Percentiles rank a stretch among this genome's conserved stretches.
phyloP scores from a whole-genome alignment of 2,888 invertebrate species.

The Cryptops parisi region DNA sequence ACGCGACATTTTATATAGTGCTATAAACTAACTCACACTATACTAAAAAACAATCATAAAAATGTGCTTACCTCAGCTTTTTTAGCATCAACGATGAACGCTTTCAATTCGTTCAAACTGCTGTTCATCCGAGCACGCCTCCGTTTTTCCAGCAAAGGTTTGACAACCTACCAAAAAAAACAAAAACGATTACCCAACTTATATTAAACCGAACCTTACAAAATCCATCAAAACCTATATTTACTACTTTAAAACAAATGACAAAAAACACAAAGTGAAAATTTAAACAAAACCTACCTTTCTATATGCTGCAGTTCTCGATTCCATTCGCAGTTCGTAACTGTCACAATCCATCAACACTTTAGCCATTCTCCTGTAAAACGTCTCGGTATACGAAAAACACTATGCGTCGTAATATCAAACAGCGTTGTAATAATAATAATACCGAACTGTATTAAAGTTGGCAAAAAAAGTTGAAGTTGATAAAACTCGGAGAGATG shows the following conservation, averaged over 20 bases:
- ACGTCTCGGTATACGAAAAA: too few species aligned
- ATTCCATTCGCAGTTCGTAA: background rate
- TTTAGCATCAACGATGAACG: slow-evolving; percentile 65
- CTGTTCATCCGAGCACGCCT: slow-evolving; percentile 78
- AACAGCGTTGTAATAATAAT: too few species aligned
- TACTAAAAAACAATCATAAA: background rate
- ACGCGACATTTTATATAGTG: too few species aligned
- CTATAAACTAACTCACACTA: too few species aligned
- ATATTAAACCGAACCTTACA: background rate
- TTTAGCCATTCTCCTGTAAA: too few species aligned
- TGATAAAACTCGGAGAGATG: background rate
- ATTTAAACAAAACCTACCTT: too few species aligned
- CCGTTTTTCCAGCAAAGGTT: slow-evolving; percentile 77
- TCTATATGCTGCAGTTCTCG: background rate
- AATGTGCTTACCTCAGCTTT: slow-evolving; percentile 10
- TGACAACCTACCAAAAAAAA: slow-evolving; percentile 52
- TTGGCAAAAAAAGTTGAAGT: too few species aligned
- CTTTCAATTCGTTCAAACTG: slow-evolving; percentile 76
- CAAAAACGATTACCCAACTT: slow-evolving; percentile 5
- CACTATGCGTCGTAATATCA: too few species aligned
- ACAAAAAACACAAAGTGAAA: too few species aligned
- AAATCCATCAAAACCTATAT: background rate
- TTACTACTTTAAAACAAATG: background rate
- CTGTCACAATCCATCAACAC: too few species aligned
- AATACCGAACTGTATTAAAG: too few species aligned